phyloP scores from a whole-genome alignment of 2,888 invertebrate genomes.

The Chrysolina oricalcia region DNA sequence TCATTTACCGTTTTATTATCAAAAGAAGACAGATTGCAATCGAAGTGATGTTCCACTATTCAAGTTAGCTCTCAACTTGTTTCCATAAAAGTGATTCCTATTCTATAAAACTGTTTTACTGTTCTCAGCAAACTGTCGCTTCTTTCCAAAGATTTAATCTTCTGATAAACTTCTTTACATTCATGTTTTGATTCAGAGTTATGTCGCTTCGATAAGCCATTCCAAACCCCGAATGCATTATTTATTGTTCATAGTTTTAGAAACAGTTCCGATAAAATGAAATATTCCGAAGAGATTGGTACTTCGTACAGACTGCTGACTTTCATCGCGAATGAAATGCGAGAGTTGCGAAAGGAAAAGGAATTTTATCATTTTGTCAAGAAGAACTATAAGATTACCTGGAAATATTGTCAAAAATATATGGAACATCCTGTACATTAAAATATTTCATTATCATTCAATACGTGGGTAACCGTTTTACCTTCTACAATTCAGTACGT shows the following conservation, averaged over 20 bases:
- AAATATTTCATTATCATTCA: too few relatives aligned
- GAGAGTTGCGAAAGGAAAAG: too few relatives aligned
- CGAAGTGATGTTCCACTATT: slow-evolving; percentile 24
- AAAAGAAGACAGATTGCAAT: not conserved
- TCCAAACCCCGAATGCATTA: not conserved
- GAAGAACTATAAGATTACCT: too few relatives aligned
- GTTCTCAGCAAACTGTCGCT: slow-evolving; percentile 30
- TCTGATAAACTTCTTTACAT: slow-evolving; percentile 33
- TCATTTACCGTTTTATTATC: too few relatives aligned
- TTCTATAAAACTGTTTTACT: slow-evolving; percentile 45
- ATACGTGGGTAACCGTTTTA: too few relatives aligned
- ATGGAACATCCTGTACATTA: too few relatives aligned
- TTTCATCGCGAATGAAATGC: too few relatives aligned
- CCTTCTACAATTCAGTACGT: too few relatives aligned
- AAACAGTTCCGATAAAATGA: not conserved
- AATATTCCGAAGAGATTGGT: not conserved
- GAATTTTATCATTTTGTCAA: too few relatives aligned
- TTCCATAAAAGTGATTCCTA: slow-evolving; percentile 43
- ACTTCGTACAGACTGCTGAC: not conserved
- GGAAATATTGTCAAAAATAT: too few relatives aligned
- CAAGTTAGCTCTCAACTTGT: slow-evolving; percentile 28
- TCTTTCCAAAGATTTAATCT: slow-evolving; percentile 36
- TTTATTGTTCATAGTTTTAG: not conserved
- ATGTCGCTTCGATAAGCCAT: not conserved
- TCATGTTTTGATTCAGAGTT: not conserved